phyloP scores from a whole-genome alignment of 2,797 vertebrate species.

The Gambelia wislizenii region DNA sequence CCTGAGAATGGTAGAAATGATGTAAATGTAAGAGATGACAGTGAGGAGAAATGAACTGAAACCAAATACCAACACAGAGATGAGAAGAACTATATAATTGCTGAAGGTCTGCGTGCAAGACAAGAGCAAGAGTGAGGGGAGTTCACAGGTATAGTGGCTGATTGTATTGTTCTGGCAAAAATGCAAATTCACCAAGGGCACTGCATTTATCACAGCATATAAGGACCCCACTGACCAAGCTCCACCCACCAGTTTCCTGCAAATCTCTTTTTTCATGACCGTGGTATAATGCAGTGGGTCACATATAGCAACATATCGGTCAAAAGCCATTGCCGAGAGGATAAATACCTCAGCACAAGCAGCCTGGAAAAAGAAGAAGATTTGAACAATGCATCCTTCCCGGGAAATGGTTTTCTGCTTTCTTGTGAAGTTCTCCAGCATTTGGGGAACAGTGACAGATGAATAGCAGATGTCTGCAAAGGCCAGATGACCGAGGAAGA shows the following conservation, averaged over 20 bases:
- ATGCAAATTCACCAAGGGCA: background rate
- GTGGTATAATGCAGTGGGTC: background rate
- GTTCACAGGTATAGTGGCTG: slow-evolving; percentile 12
- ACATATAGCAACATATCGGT: slow-evolving; percentile 22
- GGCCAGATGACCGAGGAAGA: slow-evolving; percentile 15
- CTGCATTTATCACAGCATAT: background rate
- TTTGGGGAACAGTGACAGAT: slow-evolving; percentile 4
- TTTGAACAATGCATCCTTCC: slow-evolving; percentile 5
- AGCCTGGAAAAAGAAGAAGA: background rate
- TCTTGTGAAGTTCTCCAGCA: background rate
- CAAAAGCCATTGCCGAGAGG: slow-evolving; percentile 8
- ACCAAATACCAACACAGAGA: background rate
- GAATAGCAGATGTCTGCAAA: slow-evolving; percentile 6
- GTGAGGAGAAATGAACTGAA: background rate
- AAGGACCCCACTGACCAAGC: background rate
- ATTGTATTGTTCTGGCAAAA: slow-evolving; percentile 6
- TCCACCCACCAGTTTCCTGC: background rate
- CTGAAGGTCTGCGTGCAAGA: background rate
- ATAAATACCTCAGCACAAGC: slow-evolving; percentile 5
- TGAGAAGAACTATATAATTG: slow-evolving; percentile 1
- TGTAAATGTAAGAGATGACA: slow-evolving; percentile 12
- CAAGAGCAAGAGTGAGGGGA: slow-evolving; percentile 9
- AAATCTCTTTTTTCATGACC: background rate
- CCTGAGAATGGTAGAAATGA: background rate
- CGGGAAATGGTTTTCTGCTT: slow-evolving; percentile 7